Evolutionary conservation across 2,113 vertebrate species (phyloP).

Genomic region (Marmota flaviventris): DNA sequence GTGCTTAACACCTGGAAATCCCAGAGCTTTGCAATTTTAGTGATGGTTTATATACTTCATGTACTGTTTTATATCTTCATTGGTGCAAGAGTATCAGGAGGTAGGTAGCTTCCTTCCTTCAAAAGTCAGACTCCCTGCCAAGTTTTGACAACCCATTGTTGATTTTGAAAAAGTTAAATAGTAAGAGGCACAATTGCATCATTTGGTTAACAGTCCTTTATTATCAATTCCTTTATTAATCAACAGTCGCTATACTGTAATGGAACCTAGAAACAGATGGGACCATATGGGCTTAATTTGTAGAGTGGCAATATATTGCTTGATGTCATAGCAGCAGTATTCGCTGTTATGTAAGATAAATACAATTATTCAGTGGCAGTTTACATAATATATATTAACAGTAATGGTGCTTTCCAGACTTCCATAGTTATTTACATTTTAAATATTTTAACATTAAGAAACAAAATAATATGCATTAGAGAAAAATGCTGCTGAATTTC

Average conservation of each 20-base stretch:
- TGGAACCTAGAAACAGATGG: constrained; percentile 62
- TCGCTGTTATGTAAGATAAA: constrained; percentile 71
- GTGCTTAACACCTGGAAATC: background rate
- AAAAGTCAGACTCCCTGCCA: background rate
- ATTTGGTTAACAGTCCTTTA: constrained; percentile 22
- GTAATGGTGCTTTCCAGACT: background rate
- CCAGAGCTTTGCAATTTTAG: constrained; percentile 7
- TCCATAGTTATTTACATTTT: constrained; percentile 56
- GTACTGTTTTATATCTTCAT: constrained; percentile 13
- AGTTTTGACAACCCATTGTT: background rate
- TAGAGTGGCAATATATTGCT: constrained; percentile 51
- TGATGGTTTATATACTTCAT: background rate
- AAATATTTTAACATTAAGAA: constrained; percentile 62
- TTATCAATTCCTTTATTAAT: constrained; percentile 42
- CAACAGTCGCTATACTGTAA: background rate
- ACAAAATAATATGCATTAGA: accelerated
- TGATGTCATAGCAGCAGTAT: constrained; percentile 67
- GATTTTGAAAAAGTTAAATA: constrained; percentile 46
- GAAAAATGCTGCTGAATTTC: constrained; percentile 77
- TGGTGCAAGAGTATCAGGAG: background rate
- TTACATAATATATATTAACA: constrained; percentile 19
- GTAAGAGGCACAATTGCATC: background rate
- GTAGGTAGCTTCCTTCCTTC: background rate
- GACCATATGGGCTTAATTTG: constrained; percentile 58
- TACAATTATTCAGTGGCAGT: constrained; percentile 55